Evolutionary conservation across 2,888 invertebrate genomes (phyloP).

Genomic region (Athrips mouffetella): DNA sequence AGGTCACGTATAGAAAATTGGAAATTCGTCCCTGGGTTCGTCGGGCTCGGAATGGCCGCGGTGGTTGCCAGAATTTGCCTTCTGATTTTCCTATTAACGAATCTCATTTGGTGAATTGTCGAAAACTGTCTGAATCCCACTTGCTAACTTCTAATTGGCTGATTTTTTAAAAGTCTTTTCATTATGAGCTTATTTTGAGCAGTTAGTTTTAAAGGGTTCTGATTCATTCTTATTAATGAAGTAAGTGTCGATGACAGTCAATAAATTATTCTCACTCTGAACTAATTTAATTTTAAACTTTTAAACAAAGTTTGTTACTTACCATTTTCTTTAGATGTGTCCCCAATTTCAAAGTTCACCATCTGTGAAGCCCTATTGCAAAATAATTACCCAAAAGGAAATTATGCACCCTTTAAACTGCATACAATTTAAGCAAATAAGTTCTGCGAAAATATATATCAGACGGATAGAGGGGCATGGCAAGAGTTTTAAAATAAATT

Average conservation of each 20-base stretch:
- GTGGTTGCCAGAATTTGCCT: conserved; percentile 48
- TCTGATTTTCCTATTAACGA: conserved; percentile 57
- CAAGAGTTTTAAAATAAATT: conserved; percentile 60
- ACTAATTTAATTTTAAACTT: conserved; percentile 58
- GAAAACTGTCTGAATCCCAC: conserved; percentile 18
- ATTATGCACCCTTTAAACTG: conserved; percentile 76
- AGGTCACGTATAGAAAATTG: conserved; percentile 75
- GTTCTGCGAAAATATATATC: conserved; percentile 58
- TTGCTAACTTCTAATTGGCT: not conserved
- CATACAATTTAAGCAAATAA: conserved; percentile 70
- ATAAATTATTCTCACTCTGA: conserved; percentile 39
- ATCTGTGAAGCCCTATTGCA: conserved; percentile 72
- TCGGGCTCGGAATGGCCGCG: conserved; percentile 28
- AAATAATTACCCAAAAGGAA: conserved; percentile 73
- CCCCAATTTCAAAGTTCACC: conserved; percentile 55
- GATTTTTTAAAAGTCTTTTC: not conserved
- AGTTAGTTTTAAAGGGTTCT: not conserved
- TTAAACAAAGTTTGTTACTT: conserved; percentile 50
- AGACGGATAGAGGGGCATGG: conserved; percentile 64
- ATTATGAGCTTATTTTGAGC: too few species aligned
- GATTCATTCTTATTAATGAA: too few species aligned
- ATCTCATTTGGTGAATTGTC: conserved; percentile 48
- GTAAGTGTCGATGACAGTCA: not conserved
- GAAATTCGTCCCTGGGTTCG: conserved; percentile 42
- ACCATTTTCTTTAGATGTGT: conserved; percentile 51